Conservation (phyloP, 2,888 invertebrate genomes). For the Gymnoscelis rufifasciata region DNA sequence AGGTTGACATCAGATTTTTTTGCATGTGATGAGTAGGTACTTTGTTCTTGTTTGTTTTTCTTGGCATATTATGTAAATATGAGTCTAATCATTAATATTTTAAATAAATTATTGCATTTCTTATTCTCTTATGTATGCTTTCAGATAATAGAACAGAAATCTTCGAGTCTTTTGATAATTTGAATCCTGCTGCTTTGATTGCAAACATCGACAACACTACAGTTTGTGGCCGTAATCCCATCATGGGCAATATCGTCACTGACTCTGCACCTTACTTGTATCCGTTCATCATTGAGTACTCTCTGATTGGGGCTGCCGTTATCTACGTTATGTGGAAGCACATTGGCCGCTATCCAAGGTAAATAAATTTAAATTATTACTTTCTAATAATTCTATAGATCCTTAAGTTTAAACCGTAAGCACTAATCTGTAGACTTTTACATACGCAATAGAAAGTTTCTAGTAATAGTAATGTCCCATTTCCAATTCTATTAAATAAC, state of each 20-base stretch:
- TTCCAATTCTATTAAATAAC: no score
- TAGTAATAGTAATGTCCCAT: no score
- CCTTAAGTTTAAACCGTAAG: neutral
- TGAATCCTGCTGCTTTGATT: constrained; percentile 80
- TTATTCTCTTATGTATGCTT: constrained; percentile 20
- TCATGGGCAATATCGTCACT: constrained; percentile 95
- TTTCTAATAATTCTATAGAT: neutral
- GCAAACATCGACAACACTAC: constrained; percentile 78
- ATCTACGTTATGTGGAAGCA: constrained; percentile 98
- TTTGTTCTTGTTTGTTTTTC: constrained; percentile 13
- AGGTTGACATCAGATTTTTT: constrained; percentile 29
- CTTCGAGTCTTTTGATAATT: constrained; percentile 78
- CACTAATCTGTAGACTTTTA: neutral
- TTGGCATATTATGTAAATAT: constrained; percentile 5
- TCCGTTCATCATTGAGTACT: constrained; percentile 97
- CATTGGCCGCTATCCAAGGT: constrained; percentile 92
- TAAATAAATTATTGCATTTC: neutral
- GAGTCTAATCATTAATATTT: neutral
- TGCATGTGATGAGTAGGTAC: constrained; percentile 31
- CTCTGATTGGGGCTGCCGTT: constrained; percentile 95
- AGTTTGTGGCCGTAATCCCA: constrained; percentile 89
- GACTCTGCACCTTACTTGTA: constrained; percentile 96
- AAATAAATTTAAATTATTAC: constrained; percentile 32
- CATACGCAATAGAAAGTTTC: no score
- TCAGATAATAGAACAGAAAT: constrained; percentile 68